Evolutionary conservation across 2,888 invertebrate species (phyloP).

Genomic region (Homarus gammarus): DNA sequence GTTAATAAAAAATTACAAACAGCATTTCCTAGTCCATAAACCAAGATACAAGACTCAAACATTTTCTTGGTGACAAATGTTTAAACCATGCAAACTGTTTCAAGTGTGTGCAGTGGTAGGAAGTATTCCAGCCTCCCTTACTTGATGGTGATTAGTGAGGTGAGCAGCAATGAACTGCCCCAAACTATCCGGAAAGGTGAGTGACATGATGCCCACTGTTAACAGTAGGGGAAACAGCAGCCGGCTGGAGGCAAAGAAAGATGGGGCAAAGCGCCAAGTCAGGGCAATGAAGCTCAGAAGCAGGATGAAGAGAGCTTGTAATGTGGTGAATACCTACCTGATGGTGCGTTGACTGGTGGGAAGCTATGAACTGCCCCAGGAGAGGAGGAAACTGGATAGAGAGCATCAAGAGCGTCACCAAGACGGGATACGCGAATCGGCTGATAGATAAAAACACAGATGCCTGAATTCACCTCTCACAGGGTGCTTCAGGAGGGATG

Average conservation of each 20-base stretch:
- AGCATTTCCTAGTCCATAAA: too few species aligned
- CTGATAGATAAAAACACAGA: slow-evolving; percentile 61
- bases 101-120: not conserved
- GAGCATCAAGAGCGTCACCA: slow-evolving; percentile 64
- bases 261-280: slow-evolving; percentile 14
- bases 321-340: slow-evolving; percentile 54
- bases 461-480: slow-evolving; percentile 45
- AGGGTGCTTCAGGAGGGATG: not conserved
- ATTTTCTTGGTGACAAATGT: not conserved
- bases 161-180: slow-evolving; percentile 66
- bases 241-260: slow-evolving; percentile 43
- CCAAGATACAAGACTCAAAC: not conserved
- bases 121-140: slow-evolving; percentile 33
- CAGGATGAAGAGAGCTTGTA: slow-evolving; percentile 5
- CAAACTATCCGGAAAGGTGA: slow-evolving; percentile 61
- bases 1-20: too few species aligned
- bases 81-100: not conserved
- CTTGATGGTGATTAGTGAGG: slow-evolving; percentile 74
- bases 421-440: slow-evolving; percentile 66
- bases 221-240: slow-evolving; percentile 63
- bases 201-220: slow-evolving; percentile 64
- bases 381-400: slow-evolving; percentile 65
- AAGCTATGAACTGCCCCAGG: slow-evolving; percentile 67
- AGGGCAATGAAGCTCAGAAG: slow-evolving; percentile 23
- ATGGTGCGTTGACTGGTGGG: slow-evolving; percentile 59